These are phyloP conservation scores for Mythimna vitellina DNA, from an alignment of 2,888 invertebrate genomes.

Conservation along the genomic window DNA sequence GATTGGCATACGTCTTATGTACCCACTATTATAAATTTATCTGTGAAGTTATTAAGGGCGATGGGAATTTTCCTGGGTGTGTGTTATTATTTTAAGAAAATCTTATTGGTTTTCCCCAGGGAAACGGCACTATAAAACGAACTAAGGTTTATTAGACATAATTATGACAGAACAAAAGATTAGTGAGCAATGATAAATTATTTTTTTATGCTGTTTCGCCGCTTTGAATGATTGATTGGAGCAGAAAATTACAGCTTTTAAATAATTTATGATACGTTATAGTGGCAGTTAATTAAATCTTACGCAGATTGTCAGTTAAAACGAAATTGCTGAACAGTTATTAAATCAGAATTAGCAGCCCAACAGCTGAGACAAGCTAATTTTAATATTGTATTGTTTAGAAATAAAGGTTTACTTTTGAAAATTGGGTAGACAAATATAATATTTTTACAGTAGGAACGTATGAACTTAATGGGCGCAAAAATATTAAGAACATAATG, in stretches of 20 bases:
- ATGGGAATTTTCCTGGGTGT: not conserved
- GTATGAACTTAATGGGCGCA: not conserved
- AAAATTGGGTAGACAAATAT: not conserved
- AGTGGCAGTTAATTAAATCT: conserved; percentile 14
- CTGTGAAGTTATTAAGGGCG: conserved; percentile 5
- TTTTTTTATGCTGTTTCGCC: conserved; percentile 9
- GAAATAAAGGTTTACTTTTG: not conserved
- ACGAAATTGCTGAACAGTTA: conserved; percentile 3
- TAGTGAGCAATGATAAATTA: conserved; percentile 9
- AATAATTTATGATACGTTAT: conserved; percentile 21
- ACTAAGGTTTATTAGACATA: conserved; percentile 19
- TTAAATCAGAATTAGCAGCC: conserved; percentile 11
- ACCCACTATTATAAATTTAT: conserved; percentile 35
- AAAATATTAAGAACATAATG: not conserved
- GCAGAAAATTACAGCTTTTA: not conserved
- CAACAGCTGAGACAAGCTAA: not conserved
- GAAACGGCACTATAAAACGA: not conserved
- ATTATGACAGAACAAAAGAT: conserved; percentile 17
- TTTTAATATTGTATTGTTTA: conserved; percentile 3
- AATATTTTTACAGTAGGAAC: not conserved
- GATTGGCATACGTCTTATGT: conserved; percentile 47
- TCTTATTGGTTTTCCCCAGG: not conserved
- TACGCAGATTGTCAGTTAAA: conserved; percentile 4
- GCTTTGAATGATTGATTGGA: conserved; percentile 26
- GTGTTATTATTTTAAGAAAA: conserved; percentile 21